Conservation (phyloP, 2,113 vertebrate genomes). For the Oncorhynchus nerka region DNA sequence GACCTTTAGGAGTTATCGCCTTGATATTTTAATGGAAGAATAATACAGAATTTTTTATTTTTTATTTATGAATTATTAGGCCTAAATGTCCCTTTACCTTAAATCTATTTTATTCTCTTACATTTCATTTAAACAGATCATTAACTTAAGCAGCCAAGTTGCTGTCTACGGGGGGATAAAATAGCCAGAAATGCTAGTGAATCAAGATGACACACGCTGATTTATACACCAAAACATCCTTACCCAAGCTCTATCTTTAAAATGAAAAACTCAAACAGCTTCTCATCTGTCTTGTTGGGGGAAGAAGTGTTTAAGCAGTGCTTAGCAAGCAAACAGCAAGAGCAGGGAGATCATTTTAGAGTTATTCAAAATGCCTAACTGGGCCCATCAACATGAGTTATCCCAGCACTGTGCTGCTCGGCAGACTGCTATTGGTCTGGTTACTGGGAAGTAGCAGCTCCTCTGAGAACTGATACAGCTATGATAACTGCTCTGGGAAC, state of each 20-base stretch:
- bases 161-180: background rate
- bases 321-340: conserved; percentile 17
- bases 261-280: background rate
- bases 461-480: conserved; percentile 9
- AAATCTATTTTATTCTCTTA: background rate
- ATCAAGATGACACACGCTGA: background rate
- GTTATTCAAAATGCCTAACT: conserved; percentile 20
- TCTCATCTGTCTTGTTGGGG: background rate
- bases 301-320: background rate
- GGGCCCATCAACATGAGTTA: conserved; percentile 25
- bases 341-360: conserved; percentile 13
- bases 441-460: conserved; percentile 5
- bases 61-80: conserved; percentile 17
- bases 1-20: conserved; percentile 18
- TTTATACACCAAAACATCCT: conserved; percentile 2
- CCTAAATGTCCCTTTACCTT: conserved; percentile 1
- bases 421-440: conserved; percentile 1
- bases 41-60: background rate
- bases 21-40: conserved; percentile 1
- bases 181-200: conserved; percentile 14
- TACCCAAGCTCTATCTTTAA: background rate
- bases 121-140: background rate
- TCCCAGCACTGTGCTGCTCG: background rate
- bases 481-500: background rate
- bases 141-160: background rate